These are phyloP conservation scores for Plagiodera versicolora DNA, from an alignment of 2,888 invertebrate genomes.

Conservation along the genomic window DNA sequence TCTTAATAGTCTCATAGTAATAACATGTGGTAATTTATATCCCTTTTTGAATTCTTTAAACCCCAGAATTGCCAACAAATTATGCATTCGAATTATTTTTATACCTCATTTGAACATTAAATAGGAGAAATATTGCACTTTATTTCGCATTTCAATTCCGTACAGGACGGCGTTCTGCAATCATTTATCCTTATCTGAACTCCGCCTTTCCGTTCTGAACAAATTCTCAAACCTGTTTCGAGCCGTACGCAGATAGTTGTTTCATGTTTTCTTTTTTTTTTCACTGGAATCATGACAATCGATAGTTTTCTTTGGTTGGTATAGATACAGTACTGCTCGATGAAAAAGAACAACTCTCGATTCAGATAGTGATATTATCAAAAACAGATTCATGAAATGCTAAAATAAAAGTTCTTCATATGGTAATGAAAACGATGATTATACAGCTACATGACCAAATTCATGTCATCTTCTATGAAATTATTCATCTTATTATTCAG, in stretches of 20 bases:
- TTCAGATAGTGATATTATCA: too few relatives aligned
- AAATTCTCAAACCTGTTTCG: constrained; percentile 34
- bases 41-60: constrained; percentile 29
- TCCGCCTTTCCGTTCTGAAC: constrained; percentile 34
- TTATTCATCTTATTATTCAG: too few relatives aligned
- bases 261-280: not conserved
- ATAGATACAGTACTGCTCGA: too few relatives aligned
- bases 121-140: constrained; percentile 41
- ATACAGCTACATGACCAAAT: too few relatives aligned
- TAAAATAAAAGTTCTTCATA: too few relatives aligned
- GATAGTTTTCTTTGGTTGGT: not conserved
- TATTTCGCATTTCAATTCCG: constrained; percentile 38
- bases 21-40: constrained; percentile 40
- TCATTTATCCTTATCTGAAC: constrained; percentile 39
- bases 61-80: constrained; percentile 33
- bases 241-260: not conserved
- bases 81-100: constrained; percentile 45
- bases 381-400: too few relatives aligned
- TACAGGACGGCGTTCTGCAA: constrained; percentile 32
- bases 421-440: too few relatives aligned
- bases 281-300: not conserved
- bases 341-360: too few relatives aligned
- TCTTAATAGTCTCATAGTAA: constrained; percentile 23
- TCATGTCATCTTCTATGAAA: too few relatives aligned
- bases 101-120: constrained; percentile 42